Evolutionary conservation across 1,140 invertebrate species (phyloP).

Genomic region (Homalodisca vitripennis): DNA sequence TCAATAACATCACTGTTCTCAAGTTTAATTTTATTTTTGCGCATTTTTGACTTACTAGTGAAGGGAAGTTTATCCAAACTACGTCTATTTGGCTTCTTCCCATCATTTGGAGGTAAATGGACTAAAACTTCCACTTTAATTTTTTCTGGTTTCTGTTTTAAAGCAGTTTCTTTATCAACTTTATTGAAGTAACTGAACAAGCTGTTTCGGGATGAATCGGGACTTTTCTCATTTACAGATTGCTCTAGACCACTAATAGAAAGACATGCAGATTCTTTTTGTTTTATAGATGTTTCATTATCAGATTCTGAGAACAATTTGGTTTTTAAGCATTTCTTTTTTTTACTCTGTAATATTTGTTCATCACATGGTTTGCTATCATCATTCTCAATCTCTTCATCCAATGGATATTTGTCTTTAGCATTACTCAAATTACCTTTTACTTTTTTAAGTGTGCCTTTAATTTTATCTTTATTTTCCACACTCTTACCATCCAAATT

Average conservation of each 20-base stretch:
- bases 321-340: background rate
- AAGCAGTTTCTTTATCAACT: conserved; percentile 23
- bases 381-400: background rate
- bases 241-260: too few relatives aligned
- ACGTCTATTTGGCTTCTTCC: background rate
- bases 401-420: too few relatives aligned
- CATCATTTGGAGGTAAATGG: background rate
- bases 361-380: conserved; percentile 8
- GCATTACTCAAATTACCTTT: too few relatives aligned
- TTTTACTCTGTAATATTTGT: background rate
- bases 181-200: conserved; percentile 25
- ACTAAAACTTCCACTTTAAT: conserved; percentile 9
- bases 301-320: background rate
- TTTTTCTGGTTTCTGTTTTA: background rate
- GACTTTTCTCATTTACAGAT: conserved; percentile 4
- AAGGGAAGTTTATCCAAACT: conserved; percentile 6
- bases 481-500: too few relatives aligned
- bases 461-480: too few relatives aligned
- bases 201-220: background rate
- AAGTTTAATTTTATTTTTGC: conserved; percentile 10
- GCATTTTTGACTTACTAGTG: background rate
- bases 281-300: background rate
- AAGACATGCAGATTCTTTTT: background rate
- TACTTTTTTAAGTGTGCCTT: background rate
- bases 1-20: conserved; percentile 14